Conservation (phyloP, 2,797 vertebrate species). For the Megalops cyprinoides region DNA sequence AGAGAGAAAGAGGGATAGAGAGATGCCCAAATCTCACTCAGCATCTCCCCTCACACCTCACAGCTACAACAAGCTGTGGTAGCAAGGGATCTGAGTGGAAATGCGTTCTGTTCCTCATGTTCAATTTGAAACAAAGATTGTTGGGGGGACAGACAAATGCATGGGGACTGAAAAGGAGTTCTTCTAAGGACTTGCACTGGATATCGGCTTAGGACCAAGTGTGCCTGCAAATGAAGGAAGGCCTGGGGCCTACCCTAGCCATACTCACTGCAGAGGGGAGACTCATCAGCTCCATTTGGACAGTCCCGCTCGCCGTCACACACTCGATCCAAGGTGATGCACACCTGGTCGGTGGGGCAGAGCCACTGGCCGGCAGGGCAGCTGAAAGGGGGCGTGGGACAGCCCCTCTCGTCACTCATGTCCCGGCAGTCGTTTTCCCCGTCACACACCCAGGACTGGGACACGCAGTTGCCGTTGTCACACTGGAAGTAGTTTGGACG, state of each 20-base stretch:
- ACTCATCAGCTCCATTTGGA: constrained; percentile 91
- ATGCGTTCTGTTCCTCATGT: background rate
- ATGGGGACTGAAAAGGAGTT: background rate
- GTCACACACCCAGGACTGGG: constrained; percentile 83
- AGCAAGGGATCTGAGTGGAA: background rate
- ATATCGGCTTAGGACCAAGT: background rate
- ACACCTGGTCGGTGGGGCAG: constrained; percentile 83
- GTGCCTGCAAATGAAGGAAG: background rate
- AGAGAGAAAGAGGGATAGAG: no score
- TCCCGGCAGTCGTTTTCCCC: constrained; percentile 92
- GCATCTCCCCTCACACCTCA: background rate
- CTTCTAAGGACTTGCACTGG: background rate
- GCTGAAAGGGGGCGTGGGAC: constrained; percentile 84
- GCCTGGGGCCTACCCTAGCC: background rate
- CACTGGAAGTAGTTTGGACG: constrained; percentile 78
- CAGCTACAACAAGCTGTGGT: background rate
- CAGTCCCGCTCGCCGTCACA: constrained; percentile 86
- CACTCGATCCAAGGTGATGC: constrained; percentile 83
- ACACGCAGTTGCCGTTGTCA: constrained; percentile 85
- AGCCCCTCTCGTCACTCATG: constrained; percentile 89
- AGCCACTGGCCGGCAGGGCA: constrained; percentile 87
- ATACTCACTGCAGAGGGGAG: constrained; percentile 94
- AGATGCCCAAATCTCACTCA: background rate
- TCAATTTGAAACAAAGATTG: background rate
- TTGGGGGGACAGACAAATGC: background rate